phyloP scores from a whole-genome alignment of 1,140 invertebrate genomes.

The Drosophila triauraria region DNA sequence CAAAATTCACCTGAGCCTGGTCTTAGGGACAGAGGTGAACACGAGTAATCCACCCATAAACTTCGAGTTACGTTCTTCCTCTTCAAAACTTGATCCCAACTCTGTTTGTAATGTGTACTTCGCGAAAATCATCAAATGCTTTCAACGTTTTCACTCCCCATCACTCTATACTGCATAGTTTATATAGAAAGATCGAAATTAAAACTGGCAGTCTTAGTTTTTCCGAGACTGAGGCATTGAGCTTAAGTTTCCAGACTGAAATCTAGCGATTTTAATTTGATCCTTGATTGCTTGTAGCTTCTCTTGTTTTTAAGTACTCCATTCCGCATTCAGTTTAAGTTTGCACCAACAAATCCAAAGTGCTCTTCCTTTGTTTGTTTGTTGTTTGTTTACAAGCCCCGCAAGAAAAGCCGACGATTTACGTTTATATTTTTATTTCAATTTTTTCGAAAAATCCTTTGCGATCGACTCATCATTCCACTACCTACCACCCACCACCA shows the following conservation, averaged over 20 bases:
- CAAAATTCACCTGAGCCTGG: slow-evolving; percentile 8
- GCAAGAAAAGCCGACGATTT: slow-evolving; percentile 50
- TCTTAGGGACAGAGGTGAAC: slow-evolving; percentile 44
- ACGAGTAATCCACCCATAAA: slow-evolving; percentile 47
- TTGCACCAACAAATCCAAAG: slow-evolving; percentile 15
- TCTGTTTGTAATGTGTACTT: slow-evolving; percentile 39
- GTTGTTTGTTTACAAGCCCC: slow-evolving; percentile 11
- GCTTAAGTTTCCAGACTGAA: slow-evolving; percentile 7
- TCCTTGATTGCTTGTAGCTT: slow-evolving; percentile 51
- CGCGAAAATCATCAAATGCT: slow-evolving; percentile 83
- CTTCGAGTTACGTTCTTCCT: slow-evolving; percentile 15
- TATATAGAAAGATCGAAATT: background rate
- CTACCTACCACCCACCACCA: slow-evolving; percentile 68
- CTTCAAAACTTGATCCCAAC: slow-evolving; percentile 21
- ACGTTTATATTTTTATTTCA: slow-evolving; percentile 71
- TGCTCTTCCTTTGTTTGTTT: slow-evolving; percentile 20
- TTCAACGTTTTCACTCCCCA: slow-evolving; percentile 33
- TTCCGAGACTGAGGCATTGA: slow-evolving; percentile 2
- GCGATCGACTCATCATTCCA: slow-evolving; percentile 81
- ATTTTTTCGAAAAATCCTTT: slow-evolving; percentile 68
- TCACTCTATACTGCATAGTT: slow-evolving; percentile 6
- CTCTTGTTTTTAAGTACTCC: slow-evolving; percentile 56
- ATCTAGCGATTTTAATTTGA: slow-evolving; percentile 19
- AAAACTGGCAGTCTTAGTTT: slow-evolving; percentile 1
- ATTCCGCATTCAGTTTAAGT: slow-evolving; percentile 38